Evolutionary conservation across 2,888 invertebrate species (phyloP).

Genomic region (Halictus quadricinctus): DNA sequence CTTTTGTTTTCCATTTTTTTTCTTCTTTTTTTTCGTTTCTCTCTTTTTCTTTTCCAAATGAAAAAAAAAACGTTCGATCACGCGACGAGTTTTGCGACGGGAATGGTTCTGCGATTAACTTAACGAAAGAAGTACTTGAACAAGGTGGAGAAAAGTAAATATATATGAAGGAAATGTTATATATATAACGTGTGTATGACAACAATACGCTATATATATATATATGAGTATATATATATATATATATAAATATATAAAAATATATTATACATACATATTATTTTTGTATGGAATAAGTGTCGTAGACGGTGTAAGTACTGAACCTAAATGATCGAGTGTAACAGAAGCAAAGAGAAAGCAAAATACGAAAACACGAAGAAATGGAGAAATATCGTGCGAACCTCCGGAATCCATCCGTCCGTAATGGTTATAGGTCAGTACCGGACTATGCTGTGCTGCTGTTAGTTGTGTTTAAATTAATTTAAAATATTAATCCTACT

Average conservation of each 20-base stretch:
- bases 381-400: constrained; percentile 61
- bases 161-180: constrained; percentile 63
- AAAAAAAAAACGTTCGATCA: neutral
- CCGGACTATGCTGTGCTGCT: constrained; percentile 82
- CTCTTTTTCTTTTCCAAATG: neutral
- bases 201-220: constrained; percentile 52
- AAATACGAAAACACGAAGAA: constrained; percentile 45
- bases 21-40: neutral
- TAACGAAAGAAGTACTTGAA: constrained; percentile 65
- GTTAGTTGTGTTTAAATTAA: constrained; percentile 76
- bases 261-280: constrained; percentile 51
- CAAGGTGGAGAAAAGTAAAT: constrained; percentile 17
- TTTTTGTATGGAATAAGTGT: constrained; percentile 65
- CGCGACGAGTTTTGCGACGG: constrained; percentile 65
- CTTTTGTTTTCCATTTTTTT: neutral
- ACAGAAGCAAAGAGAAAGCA: constrained; percentile 44
- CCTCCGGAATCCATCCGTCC: constrained; percentile 80
- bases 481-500: constrained; percentile 64
- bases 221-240: constrained; percentile 33
- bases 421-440: constrained; percentile 83
- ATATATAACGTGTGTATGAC: constrained; percentile 48
- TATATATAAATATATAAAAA: constrained; percentile 49
- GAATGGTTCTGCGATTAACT: constrained; percentile 63
- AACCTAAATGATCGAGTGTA: constrained; percentile 75
- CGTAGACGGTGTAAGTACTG: constrained; percentile 80